phyloP scores from a whole-genome alignment of 2,797 vertebrate species.

The Sarcophilus harrisii region DNA sequence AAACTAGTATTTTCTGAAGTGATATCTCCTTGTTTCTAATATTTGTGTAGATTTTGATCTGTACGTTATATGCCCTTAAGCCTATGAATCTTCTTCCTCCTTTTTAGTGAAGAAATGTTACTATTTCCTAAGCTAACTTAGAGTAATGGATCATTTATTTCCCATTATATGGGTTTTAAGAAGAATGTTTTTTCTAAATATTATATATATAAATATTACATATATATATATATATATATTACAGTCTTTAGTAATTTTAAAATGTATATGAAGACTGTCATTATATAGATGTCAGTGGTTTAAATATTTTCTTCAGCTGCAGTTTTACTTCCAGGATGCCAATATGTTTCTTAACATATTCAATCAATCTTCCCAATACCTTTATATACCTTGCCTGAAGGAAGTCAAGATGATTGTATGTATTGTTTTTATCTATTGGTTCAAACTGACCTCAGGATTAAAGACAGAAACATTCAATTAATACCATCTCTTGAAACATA shows the following conservation, averaged over 20 bases:
- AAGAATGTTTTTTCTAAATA: neutral
- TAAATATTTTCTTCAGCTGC: neutral
- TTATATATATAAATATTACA: neutral
- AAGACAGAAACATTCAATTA: neutral
- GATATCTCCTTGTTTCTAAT: neutral
- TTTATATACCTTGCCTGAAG: neutral
- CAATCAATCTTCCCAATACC: neutral
- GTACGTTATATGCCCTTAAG: neutral
- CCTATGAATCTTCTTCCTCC: neutral
- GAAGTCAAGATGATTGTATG: neutral
- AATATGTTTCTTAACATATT: neutral
- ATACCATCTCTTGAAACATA: neutral
- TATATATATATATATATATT: neutral
- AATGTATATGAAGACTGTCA: neutral
- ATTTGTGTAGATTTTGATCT: neutral
- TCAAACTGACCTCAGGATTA: neutral
- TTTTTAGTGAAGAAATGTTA: neutral
- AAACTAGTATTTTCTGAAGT: neutral
- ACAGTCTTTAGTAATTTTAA: neutral
- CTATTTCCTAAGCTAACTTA: neutral
- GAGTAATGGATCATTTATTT: neutral
- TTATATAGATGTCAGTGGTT: neutral
- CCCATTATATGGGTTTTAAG: neutral
- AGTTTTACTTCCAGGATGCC: neutral
- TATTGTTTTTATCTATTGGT: neutral